Base-by-base conservation (phyloP, 2,113 vertebrate genomes). In the Melanocharis versteri region DNA sequence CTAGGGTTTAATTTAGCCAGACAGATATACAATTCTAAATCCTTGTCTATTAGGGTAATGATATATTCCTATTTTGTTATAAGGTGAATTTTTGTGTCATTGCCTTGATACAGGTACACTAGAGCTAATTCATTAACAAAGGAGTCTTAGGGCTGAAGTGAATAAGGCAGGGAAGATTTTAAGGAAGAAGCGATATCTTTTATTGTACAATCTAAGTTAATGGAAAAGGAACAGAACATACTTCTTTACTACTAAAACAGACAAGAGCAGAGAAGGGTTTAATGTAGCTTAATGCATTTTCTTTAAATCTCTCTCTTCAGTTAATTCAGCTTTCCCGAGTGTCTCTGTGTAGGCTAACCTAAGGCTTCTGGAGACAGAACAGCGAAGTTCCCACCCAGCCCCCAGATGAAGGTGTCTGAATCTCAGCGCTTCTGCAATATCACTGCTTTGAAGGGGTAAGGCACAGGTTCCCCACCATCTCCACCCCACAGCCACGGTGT, bases 401-500 rank as follows among this genome's bases (percentile, higher is more conserved):
- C 58, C 53, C 61, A 51, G 39, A 24, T 0, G 0, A 76, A 68
- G 33, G 27, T 19, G 8, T 30, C 13, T 54, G 60, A 33, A 11
- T 40, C 42, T 85, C 40, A 86, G 68, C 19, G 54, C 35, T 42
- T 44, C 21, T 39, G 14, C 1, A 2, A 30, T 20, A 13, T 11
- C 51, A 2, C 6, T 47, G 39, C 42, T 90, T 58, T 33, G 78
- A 42, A 50, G 56, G 40, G 20, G 13, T 54, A 24, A 54, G 30
- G 39, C 21, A 17, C 18, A 30, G 44, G 24, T 7, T 93, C 39
- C 66, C 47, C 56, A 30, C 14, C 5, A 15, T 4, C 4, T 9
- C n/a, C 12, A 13, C 15, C 42, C 20, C 23, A 7, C 14, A 42
- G 6, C 15, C 8, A 0, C 0, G 0, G 13, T 2, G n/a, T 71